Evolutionary conservation across 2,797 vertebrate genomes (phyloP), one percentile per base, ranked within the genome.

Genomic region (Protonibea diacanthus): DNA sequence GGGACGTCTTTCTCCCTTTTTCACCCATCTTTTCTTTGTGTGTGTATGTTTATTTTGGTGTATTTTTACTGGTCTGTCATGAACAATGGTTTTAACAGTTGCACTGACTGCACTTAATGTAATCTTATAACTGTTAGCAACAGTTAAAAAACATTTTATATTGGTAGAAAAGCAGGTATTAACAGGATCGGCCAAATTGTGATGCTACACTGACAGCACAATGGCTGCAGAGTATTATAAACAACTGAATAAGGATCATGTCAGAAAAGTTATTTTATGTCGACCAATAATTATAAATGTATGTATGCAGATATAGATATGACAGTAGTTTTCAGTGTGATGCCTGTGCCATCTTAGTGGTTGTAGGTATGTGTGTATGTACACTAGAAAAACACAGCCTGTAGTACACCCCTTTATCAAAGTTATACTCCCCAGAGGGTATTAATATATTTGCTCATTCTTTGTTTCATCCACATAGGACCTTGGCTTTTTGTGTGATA

Each of bases 401-500:
- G 20, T 69, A 63, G 49, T 60, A 42, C 20, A 21, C 13, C 17
- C 18, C 20, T 40, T 48, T n/a, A 62, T 62, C 11, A 42, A 64
- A 69, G 56, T 17, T 59, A 17, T 18, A 33, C 63, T 66, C 25
- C 20, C 38, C 11, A 33, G 33, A 72, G 33, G 11, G 3, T 21
- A 27, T 77, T 56, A 25, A 44, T 74, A 29, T 74, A 44, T 65
- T 70, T 74, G 49, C 66, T 25, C 25, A 78, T 52, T 51, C 38
- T 77, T 84, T 78, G 52, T 78, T 52, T 73, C 44, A 55, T 23
- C 57, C 82, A 10, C 60, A 27, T 38, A 58, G 29, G 17, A 40
- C 71, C 57, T 72, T 62, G 40, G 60, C 48, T 76, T 73, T 25
- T 60, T 72, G 53, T 55, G 57, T 42, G 52, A 74, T 59, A 17